Base-by-base conservation (phyloP, 1,140 invertebrate species). In the Adoxophyes honmai region DNA sequence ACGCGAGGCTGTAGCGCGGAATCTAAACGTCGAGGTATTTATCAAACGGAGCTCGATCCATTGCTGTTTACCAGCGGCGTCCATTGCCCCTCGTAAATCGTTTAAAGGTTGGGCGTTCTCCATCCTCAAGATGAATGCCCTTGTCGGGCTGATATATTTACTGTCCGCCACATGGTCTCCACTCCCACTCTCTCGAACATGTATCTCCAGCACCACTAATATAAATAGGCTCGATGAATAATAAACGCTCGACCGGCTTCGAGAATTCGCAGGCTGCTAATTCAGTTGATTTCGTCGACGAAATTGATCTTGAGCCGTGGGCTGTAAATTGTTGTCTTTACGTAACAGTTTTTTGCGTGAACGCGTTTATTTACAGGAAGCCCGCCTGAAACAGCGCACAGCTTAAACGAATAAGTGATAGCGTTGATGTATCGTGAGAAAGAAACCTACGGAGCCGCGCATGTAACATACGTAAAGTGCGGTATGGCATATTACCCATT, bases 111-210 rank as follows among this genome's bases (percentile, higher is more conserved):
- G 78, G 78, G 73, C 75, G 76, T 76, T 78, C 70, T 74, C 68
- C 73, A 79, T 81, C 72, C 72, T 80, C 65, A 81, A 86, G 79
- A 86, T 78, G 75, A 73, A 86, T 86, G 78, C 73, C 69, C 74
- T 78, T 74, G 73, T 81, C 81, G 57, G 72, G 11, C 71, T 83
- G 79, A 86, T 83, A 80, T 84, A 86, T 84, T 78, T 83, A 82
- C 78, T 78, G 68, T 73, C 71, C 73, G 70, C 68, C 64, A 75
- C 68, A 75, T 70, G 62, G 58, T 68, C 64, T 59, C 62, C 56
- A 51, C 56, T 54, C 59, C 66, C 55, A 62, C 60, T 60, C 64
- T 76, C 64, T 70, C 75, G 70, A 70, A 66, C 69, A 78, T 80
- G 67, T 73, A 70, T 69, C 55, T 65, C 55, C 62, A 57, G 63